These are phyloP conservation scores for Anthophora plumipes DNA, from an alignment of 2,888 invertebrate genomes.

Conservation along the genomic window DNA sequence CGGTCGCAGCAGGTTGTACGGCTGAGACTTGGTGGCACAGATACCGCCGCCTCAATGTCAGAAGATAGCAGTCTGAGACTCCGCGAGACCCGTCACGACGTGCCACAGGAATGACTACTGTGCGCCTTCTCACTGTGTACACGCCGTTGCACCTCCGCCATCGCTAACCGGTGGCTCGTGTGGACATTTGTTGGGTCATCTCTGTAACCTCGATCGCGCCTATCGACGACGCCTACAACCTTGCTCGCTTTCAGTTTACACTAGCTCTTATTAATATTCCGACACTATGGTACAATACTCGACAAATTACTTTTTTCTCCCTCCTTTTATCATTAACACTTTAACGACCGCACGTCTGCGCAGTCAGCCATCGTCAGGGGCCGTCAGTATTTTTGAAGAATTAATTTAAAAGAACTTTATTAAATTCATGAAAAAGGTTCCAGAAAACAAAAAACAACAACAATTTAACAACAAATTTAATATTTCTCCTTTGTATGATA, in stretches of 20 bases:
- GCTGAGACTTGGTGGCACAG: conserved; percentile 78
- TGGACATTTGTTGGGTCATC: conserved; percentile 62
- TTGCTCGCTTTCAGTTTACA: not conserved
- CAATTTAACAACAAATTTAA: too few species aligned
- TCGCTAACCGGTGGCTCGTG: conserved; percentile 11
- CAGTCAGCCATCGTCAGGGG: too few species aligned
- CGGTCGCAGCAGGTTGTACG: conserved; percentile 75
- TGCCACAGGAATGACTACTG: conserved; percentile 68
- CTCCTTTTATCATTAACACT: too few species aligned
- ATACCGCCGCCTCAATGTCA: conserved; percentile 80
- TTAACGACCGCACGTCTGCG: too few species aligned
- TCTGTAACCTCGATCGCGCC: conserved; percentile 51
- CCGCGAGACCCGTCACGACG: conserved; percentile 66
- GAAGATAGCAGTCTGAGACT: conserved; percentile 75
- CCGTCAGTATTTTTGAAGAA: too few species aligned
- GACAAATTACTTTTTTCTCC: not conserved
- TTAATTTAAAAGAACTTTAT: too few species aligned
- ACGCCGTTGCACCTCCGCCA: conserved; percentile 37
- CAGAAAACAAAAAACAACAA: too few species aligned
- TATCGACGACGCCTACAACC: conserved; percentile 12
- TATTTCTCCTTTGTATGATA: too few species aligned
- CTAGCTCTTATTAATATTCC: not conserved
- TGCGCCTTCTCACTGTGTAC: conserved; percentile 37
- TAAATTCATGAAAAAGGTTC: too few species aligned
- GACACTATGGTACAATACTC: too few species aligned